Evolutionary conservation across 2,113 vertebrate species (phyloP).

Genomic region (Grus americana): DNA sequence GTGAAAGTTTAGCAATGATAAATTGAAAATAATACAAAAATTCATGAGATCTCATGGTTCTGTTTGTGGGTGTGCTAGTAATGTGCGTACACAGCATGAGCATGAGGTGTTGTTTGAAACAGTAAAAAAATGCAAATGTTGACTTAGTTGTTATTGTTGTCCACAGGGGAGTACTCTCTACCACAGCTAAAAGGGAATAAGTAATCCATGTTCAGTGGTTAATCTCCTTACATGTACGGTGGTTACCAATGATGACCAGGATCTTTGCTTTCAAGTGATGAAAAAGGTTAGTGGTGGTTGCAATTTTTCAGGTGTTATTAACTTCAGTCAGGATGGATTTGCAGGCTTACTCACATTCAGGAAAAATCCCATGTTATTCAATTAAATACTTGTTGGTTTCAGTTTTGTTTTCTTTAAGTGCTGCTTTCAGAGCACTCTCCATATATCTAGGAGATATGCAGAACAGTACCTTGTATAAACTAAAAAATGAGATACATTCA

Average conservation of each 20-base stretch:
- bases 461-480: not conserved
- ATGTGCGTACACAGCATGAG: fast-evolving
- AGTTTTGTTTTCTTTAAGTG: not conserved
- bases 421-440: not conserved
- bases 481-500: not conserved
- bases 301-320: not conserved
- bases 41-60: not conserved
- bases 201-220: not conserved
- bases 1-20: not conserved
- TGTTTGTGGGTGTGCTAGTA: not conserved
- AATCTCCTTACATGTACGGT: not conserved
- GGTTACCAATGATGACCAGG: not conserved
- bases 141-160: not conserved
- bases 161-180: not conserved
- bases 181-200: not conserved
- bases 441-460: not conserved
- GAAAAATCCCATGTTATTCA: not conserved
- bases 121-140: not conserved
- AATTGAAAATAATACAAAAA: not conserved
- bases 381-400: not conserved
- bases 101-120: not conserved
- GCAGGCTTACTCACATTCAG: not conserved
- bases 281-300: not conserved
- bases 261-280: not conserved
- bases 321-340: not conserved